These are phyloP conservation scores for Crepidodera aurea DNA, from an alignment of 2,888 invertebrate species.

Conservation along the genomic window DNA sequence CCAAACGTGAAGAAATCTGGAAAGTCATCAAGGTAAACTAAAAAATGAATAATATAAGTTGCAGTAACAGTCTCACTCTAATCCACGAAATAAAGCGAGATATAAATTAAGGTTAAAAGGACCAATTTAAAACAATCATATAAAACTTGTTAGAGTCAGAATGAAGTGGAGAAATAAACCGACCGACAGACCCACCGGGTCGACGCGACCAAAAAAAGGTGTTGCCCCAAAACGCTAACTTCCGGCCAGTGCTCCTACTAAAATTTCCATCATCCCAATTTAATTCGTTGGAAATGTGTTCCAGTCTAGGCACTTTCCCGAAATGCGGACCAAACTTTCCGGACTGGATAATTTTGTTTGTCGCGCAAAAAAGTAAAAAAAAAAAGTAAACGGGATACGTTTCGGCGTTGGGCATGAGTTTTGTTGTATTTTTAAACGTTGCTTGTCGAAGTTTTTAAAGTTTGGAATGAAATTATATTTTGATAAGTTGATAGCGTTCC, in stretches of 20 bases:
- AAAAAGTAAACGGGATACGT: slow-evolving; percentile 1
- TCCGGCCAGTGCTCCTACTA: slow-evolving; percentile 26
- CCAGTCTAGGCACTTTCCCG: slow-evolving; percentile 16
- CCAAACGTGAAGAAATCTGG: no score
- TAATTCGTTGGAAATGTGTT: slow-evolving; percentile 37
- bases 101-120: no score
- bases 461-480: slow-evolving; percentile 12
- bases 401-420: slow-evolving; percentile 8
- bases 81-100: no score
- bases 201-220: slow-evolving; percentile 14
- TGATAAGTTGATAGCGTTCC: not conserved
- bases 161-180: slow-evolving; percentile 10
- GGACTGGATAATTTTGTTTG: slow-evolving; percentile 23
- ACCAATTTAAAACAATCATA: not conserved
- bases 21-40: no score
- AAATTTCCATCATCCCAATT: slow-evolving; percentile 38
- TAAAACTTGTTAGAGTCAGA: not conserved
- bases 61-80: no score
- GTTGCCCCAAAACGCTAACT: slow-evolving; percentile 18
- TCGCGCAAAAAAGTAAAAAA: slow-evolving; percentile 20
- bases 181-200: not conserved
- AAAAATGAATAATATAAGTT: no score
- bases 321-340: slow-evolving; percentile 31
- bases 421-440: slow-evolving; percentile 24
- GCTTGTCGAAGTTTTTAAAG: slow-evolving; percentile 14